These are phyloP conservation scores for Pluvianellus socialis DNA, from an alignment of 2,113 vertebrate species.

Conservation along the genomic window DNA sequence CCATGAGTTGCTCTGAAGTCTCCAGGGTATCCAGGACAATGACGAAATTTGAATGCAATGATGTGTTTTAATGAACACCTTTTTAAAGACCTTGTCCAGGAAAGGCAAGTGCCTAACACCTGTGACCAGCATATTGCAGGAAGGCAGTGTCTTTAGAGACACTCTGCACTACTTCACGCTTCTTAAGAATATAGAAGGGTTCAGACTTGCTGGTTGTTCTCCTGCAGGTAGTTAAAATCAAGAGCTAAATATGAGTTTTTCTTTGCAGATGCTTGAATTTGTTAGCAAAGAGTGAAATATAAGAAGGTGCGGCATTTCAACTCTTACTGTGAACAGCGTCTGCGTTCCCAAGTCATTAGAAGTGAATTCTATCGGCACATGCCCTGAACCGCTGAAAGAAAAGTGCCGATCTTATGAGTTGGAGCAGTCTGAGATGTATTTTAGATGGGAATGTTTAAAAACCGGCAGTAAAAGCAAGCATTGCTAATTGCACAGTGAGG, in stretches of 20 bases:
- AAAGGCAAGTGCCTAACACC: background rate
- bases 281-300: background rate
- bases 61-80: background rate
- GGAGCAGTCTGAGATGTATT: background rate
- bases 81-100: background rate
- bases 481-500: background rate
- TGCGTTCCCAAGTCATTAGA: background rate
- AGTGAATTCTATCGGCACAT: background rate
- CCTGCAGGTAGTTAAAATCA: background rate
- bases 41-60: background rate
- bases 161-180: accelerated
- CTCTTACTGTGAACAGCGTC: background rate
- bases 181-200: background rate
- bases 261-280: background rate
- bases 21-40: background rate
- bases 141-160: background rate
- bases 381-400: background rate
- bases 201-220: background rate
- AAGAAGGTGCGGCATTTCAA: background rate
- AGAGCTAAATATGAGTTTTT: background rate
- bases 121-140: background rate
- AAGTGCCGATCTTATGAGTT: background rate
- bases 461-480: background rate
- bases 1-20: background rate
- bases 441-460: background rate